Percentiles rank a stretch among this genome's conserved stretches.
These are phyloP conservation scores for Chloroceryle inda DNA, from an alignment of 2,797 vertebrate genomes.

Conservation along the genomic window DNA sequence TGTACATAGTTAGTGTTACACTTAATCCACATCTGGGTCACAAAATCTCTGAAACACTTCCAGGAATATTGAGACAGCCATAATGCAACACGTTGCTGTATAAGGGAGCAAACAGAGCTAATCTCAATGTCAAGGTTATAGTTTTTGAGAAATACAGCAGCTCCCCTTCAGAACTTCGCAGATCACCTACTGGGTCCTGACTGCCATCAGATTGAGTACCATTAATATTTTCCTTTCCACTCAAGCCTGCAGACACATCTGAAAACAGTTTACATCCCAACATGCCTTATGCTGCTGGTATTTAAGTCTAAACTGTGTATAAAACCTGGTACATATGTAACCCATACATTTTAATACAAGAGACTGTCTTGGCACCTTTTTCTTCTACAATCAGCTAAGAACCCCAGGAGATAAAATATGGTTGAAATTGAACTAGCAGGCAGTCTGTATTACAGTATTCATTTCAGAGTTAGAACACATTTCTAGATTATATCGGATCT, in stretches of 20 bases:
- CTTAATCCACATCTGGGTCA: slow-evolving; percentile 68
- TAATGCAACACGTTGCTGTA: slow-evolving; percentile 31
- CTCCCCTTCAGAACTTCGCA: slow-evolving; percentile 38
- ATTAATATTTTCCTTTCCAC: slow-evolving; percentile 56
- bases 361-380: slow-evolving; percentile 51
- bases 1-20: slow-evolving; percentile 55
- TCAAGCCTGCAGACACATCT: slow-evolving; percentile 44
- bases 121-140: slow-evolving; percentile 41
- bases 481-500: slow-evolving; percentile 52
- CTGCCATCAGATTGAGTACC: slow-evolving; percentile 5
- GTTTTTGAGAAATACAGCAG: slow-evolving; percentile 53
- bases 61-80: slow-evolving; percentile 61
- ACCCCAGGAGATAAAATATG: slow-evolving; percentile 51
- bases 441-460: slow-evolving; percentile 22
- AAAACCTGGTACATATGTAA: slow-evolving; percentile 50
- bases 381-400: slow-evolving; percentile 47
- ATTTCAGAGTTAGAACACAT: slow-evolving; percentile 55
- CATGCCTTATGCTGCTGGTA: slow-evolving; percentile 21
- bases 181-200: slow-evolving; percentile 37
- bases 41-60: slow-evolving; percentile 51
- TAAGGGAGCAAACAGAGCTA: slow-evolving; percentile 33
- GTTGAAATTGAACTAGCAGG: slow-evolving; percentile 44
- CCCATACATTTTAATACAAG: slow-evolving; percentile 58
- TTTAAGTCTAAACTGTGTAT: slow-evolving; percentile 22
- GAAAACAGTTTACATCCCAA: slow-evolving; percentile 59